These are phyloP conservation scores for Noctua pronuba DNA, from an alignment of 2,888 invertebrate species.

Conservation along the genomic window DNA sequence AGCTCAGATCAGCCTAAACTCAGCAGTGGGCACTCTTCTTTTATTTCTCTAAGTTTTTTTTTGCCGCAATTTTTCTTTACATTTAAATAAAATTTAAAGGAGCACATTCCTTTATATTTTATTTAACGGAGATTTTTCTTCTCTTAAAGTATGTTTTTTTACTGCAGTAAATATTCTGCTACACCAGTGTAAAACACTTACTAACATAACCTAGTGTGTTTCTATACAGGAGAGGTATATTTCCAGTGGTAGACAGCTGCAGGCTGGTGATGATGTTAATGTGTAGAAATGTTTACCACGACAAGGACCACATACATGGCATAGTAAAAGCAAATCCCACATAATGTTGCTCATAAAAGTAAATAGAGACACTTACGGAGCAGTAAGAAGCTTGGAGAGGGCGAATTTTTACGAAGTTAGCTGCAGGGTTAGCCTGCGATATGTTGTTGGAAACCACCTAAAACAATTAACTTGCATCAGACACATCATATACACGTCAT, in stretches of 20 bases:
- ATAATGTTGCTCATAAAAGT: neutral
- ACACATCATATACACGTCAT: neutral
- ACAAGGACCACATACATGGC: no score
- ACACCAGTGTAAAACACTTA: conserved; percentile 1
- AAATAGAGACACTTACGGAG: conserved; percentile 50
- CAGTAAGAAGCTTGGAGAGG: conserved; percentile 27
- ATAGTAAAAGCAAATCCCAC: neutral
- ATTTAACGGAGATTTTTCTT: neutral
- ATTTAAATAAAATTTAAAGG: no score
- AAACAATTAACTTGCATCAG: conserved; percentile 24
- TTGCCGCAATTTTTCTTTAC: neutral
- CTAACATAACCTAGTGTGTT: neutral
- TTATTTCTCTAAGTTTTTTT: no score
- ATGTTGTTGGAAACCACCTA: conserved; percentile 54
- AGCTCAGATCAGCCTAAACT: neutral
- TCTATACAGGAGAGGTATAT: neutral
- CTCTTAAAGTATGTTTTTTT: neutral
- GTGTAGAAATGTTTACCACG: neutral
- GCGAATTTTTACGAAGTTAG: conserved; percentile 43
- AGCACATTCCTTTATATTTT: neutral
- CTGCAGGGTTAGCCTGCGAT: conserved; percentile 36
- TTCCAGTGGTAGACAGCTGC: neutral
- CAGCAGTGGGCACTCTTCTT: no score
- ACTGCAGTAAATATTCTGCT: neutral
- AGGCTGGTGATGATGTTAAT: neutral